Evolutionary conservation across 2,113 vertebrate species (phyloP), one percentile per base, ranked within the genome.

Genomic region (Varanus salvator): DNA sequence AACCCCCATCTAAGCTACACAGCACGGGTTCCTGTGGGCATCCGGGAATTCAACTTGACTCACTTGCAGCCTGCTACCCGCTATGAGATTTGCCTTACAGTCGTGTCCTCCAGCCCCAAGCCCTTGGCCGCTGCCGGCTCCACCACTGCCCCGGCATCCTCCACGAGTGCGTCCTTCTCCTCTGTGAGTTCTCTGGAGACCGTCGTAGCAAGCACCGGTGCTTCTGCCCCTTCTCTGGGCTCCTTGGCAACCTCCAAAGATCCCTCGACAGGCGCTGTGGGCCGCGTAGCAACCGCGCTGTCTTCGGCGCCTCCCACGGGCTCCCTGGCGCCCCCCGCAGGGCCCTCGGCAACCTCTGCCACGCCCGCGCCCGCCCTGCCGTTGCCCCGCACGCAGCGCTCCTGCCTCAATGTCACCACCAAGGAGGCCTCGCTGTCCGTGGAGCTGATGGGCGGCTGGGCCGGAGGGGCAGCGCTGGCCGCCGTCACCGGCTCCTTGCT

Each of bases 1-100:
- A 98, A 97, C 92, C 95, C 96, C 76, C 97, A 97, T 92, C 97
- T 98, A 91, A 98, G 97, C 97, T 98, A 98, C 95, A 98, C 97
- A 0, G 96, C 97, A 25, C 95, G 97, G 91, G 97, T 98, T 12
- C 97, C 97, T 0, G 96, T 97, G 0, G 97, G 97, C 1, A 97
- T 98, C 77, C 97, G 97, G 93, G 97, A 98, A 93, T 98, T 98
- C 78, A 98, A 98, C 64, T 96, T 98, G 48, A 98, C 98, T 0
- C 98, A 98, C 94, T 96, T 98, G 23, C 95, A 98, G 72, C 98
- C 97, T 8, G 96, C 97, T 44, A 98, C 97, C 0, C 95, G 95
- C 88, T 98, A 98, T 91, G 96, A 95, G 44, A 96, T 98, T 87
- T 98, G 98, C 91, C 96, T 98, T 71, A 97, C 97, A 15, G 95